phyloP scores from a whole-genome alignment of 2,113 vertebrate species.

The Saimiri boliviensis region DNA sequence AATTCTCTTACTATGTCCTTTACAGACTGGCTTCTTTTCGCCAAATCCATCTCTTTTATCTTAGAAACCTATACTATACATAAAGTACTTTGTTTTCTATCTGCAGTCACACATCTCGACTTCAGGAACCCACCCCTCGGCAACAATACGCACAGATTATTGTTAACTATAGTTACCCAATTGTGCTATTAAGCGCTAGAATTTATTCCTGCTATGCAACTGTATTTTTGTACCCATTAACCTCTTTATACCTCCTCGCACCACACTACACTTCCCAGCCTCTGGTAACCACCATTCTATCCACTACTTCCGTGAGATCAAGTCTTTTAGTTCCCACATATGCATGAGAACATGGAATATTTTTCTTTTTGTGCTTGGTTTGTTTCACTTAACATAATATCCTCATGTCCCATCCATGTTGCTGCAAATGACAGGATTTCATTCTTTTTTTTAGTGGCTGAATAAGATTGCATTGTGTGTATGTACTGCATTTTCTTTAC shows the following conservation, averaged over 20 bases:
- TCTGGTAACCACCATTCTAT: background rate
- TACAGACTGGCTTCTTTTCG: background rate
- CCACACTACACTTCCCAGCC: background rate
- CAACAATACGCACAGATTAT: background rate
- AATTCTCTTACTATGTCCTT: background rate
- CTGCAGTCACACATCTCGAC: accelerated
- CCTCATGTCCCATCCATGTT: background rate
- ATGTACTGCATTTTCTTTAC: background rate
- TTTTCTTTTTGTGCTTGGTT: background rate
- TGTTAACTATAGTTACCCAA: background rate
- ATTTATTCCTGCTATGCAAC: background rate
- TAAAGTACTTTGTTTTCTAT: background rate
- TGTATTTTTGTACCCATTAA: background rate
- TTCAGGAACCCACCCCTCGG: accelerated
- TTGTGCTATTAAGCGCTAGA: background rate
- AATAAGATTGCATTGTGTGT: background rate
- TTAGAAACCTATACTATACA: background rate
- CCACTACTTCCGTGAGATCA: background rate
- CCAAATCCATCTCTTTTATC: background rate
- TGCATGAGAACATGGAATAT: background rate
- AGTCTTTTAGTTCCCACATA: background rate
- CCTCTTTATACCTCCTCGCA: background rate
- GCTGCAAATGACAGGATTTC: background rate
- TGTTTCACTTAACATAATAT: background rate
- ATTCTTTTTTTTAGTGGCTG: background rate